These are phyloP conservation scores for Malacoctenus gilli DNA, from an alignment of 2,797 vertebrate genomes.

Conservation along the genomic window DNA sequence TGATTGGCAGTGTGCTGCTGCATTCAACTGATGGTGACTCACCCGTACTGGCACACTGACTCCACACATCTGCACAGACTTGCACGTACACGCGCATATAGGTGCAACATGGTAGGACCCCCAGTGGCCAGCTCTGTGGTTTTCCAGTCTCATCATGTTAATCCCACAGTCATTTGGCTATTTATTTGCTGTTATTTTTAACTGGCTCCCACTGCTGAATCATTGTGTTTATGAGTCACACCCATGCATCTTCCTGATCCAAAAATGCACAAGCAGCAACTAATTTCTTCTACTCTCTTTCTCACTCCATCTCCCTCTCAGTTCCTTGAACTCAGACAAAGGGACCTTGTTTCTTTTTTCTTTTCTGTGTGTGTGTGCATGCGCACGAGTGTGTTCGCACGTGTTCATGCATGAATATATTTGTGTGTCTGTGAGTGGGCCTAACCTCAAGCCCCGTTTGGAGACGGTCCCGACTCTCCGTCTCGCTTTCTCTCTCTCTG, in stretches of 20 bases:
- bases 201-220: slow-evolving; percentile 68
- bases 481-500: slow-evolving; percentile 34
- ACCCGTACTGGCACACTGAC: slow-evolving; percentile 14
- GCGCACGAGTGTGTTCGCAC: slow-evolving; percentile 38
- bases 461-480: slow-evolving; percentile 59
- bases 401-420: slow-evolving; percentile 62
- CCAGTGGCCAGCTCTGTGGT: slow-evolving; percentile 38
- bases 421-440: slow-evolving; percentile 47
- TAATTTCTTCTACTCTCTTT: slow-evolving; percentile 33
- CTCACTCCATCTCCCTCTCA: slow-evolving; percentile 29
- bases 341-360: slow-evolving; percentile 56
- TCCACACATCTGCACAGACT: slow-evolving; percentile 19
- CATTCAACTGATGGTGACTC: slow-evolving; percentile 48
- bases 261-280: slow-evolving; percentile 55
- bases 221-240: slow-evolving; percentile 73
- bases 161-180: slow-evolving; percentile 63
- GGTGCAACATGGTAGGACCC: slow-evolving; percentile 17
- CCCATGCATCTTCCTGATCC: slow-evolving; percentile 64
- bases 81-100: slow-evolving; percentile 4
- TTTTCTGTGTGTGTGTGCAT: slow-evolving; percentile 26
- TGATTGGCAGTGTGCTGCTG: slow-evolving; percentile 27
- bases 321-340: slow-evolving; percentile 64
- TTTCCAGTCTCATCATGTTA: slow-evolving; percentile 58
- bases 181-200: slow-evolving; percentile 78
- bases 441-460: slow-evolving; percentile 64